Evolutionary conservation across 2,797 vertebrate genomes (phyloP), one percentile per base, ranked within the genome.

Genomic region (Darevskia nairensis): DNA sequence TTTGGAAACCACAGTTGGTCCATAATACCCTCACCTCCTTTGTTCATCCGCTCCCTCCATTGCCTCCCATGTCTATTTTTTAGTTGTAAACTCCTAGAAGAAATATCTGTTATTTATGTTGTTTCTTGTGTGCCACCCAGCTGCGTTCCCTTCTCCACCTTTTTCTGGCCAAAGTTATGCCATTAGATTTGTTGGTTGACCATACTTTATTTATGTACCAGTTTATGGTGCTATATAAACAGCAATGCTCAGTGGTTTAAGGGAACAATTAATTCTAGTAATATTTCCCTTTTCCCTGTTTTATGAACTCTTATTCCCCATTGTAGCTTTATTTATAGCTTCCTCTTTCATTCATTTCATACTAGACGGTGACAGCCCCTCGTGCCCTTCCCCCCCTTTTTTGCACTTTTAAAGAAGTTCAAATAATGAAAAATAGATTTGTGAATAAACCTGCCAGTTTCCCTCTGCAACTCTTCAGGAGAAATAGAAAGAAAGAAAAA

Each of bases 341-440:
- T 50, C 27, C 29, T 23, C n/a, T 29, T 25, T 83, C 66, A 50
- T 35, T 50, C 29, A 55, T 71, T 59, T 59, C 25, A 11, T 25
- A 3, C 86, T 69, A 50, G 89, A 80, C 1, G 1, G 25, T 8
- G 90, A 3, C 80, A 89, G 91, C 13, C 59, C 46, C 0, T 80
- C 59, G 59, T 17, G 3, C 0, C 0, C 13, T 78, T 90, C 21
- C 1, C 9, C 41, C 41, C 11, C 3, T 32, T 25, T 39, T 91
- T 61, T 82, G 29, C 2, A 8, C 39, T 64, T 90, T 44, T 85
- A 46, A 88, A 84, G 46, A 80, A 21, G 44, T 86, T 90, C 61
- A 92, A 83, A 71, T 77, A 89, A 84, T 5, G 1, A 76, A 77
- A 72, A 87, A 80, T 69, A 86, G 2, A 91, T 35, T 25, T 89